A percentile compares a stretch with the other conserved stretches of the same genome.
phyloP scores from a whole-genome alignment of 2,888 invertebrate genomes.

The Rhimphoctona megacephalus region DNA sequence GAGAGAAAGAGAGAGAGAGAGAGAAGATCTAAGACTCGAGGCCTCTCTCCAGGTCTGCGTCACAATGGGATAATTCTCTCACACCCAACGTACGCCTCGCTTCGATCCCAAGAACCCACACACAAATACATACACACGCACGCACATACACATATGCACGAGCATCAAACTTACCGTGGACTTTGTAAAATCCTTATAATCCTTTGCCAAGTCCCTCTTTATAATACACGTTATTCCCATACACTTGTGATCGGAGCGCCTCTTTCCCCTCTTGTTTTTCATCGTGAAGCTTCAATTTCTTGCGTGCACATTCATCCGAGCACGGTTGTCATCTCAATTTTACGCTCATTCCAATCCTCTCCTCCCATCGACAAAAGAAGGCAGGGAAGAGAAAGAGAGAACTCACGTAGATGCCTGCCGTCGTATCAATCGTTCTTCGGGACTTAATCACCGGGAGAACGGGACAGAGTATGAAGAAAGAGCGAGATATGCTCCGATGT shows the following conservation, averaged over 20 bases:
- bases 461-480: constrained; percentile 4
- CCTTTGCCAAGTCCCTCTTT: not conserved
- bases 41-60: constrained; percentile 15
- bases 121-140: not conserved
- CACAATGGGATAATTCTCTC: constrained; percentile 62
- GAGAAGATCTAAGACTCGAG: constrained; percentile 26
- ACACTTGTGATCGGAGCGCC: constrained; percentile 28
- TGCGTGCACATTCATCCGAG: constrained; percentile 51
- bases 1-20: constrained; percentile 12
- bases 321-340: constrained; percentile 69
- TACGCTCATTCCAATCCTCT: constrained; percentile 60
- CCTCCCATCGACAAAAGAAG: constrained; percentile 18
- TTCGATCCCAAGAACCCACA: not conserved
- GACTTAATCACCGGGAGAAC: constrained; percentile 60
- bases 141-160: not conserved
- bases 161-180: constrained; percentile 27
- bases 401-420: constrained; percentile 41
- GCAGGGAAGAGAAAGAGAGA: constrained; percentile 16
- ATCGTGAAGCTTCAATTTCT: constrained; percentile 51
- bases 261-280: constrained; percentile 33
- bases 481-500: constrained; percentile 49
- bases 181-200: constrained; percentile 38
- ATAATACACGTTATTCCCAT: constrained; percentile 18
- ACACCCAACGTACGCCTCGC: constrained; percentile 33
- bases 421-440: constrained; percentile 69